Base-by-base conservation (phyloP, 2,113 vertebrate genomes). In the Phrynocephalus versicolor region DNA sequence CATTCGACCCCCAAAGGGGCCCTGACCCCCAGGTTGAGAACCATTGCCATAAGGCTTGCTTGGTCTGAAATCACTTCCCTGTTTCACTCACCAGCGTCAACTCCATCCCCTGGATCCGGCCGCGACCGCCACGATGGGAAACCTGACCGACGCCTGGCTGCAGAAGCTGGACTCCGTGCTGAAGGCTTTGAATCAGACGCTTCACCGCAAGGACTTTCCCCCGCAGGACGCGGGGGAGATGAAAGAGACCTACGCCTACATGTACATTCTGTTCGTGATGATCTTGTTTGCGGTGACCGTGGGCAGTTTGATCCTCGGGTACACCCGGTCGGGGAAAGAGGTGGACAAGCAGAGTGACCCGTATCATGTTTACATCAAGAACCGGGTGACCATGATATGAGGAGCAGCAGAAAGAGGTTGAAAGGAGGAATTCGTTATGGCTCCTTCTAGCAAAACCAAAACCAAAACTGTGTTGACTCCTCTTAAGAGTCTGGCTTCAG, bases 221-320 rank as follows among this genome's bases (percentile, higher is more conserved):
- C 81, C 71, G 0, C 84, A 1, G 0, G 73, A 23, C 0, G 1
- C 14, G 13, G 92, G 92, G 15, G 33, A 95, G 25, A 57, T 19
- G 3, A 69, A 69, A n/a, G 77, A 85, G 16, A 37, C 5, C 9
- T 95, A 97, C 0, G 95, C 96, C 74, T 96, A 96, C 90, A 94
- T 97, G 92, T 97, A 97, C 89, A 95, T 97, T 89, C 94, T 97
- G 60, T 97, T 97, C 0, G 95, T 97, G 91, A 96, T 97, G 96
- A 94, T 96, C 12, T 94, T 97, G 6, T 97, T 97, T 10, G 96
- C 97, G 0, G 95, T 27, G 64, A 96, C 95, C 0, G 97, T 96
- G 77, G 96, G 96, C 10, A 96, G 97, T 72, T 93, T 97, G 84
- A 95, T 97, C 92, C 94, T 97, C 27, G 96, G 96, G 1, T 96